A percentile compares a stretch with the other conserved stretches of the same genome.
phyloP scores from a whole-genome alignment of 1,140 invertebrate genomes.

The Plectrocnemia conspersa region DNA sequence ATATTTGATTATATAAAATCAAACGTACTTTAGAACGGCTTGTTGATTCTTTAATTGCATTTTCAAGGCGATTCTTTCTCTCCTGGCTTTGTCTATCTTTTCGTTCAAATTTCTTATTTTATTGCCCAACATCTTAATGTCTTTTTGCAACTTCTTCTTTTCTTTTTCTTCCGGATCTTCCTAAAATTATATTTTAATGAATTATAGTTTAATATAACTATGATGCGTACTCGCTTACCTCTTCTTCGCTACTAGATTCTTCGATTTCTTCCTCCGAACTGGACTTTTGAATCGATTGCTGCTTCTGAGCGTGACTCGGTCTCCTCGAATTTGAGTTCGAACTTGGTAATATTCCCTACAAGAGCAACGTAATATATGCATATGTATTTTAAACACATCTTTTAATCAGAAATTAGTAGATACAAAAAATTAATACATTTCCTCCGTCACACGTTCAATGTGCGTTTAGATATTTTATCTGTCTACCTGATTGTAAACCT shows the following conservation, averaged over 20 bases:
- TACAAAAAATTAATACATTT: neutral
- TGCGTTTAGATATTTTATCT: constrained; percentile 6
- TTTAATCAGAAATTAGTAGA: too few species aligned
- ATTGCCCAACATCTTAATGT: constrained; percentile 68
- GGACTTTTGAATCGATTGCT: constrained; percentile 47
- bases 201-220: neutral
- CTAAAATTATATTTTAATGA: constrained; percentile 38
- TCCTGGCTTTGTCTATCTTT: constrained; percentile 70
- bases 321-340: constrained; percentile 47
- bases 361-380: constrained; percentile 1
- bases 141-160: constrained; percentile 65
- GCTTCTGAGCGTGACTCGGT: constrained; percentile 50
- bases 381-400: neutral
- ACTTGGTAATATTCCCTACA: constrained; percentile 33
- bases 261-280: constrained; percentile 53
- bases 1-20: neutral
- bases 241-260: constrained; percentile 46
- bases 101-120: constrained; percentile 76
- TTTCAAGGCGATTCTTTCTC: constrained; percentile 71
- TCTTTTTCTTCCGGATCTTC: constrained; percentile 68
- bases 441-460: neutral
- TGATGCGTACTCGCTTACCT: constrained; percentile 38
- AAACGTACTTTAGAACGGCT: constrained; percentile 58
- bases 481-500: constrained; percentile 24
- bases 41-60: constrained; percentile 77